These are phyloP conservation scores for Leptodactylus fallax DNA, from an alignment of 2,797 vertebrate genomes.

Conservation along the genomic window DNA sequence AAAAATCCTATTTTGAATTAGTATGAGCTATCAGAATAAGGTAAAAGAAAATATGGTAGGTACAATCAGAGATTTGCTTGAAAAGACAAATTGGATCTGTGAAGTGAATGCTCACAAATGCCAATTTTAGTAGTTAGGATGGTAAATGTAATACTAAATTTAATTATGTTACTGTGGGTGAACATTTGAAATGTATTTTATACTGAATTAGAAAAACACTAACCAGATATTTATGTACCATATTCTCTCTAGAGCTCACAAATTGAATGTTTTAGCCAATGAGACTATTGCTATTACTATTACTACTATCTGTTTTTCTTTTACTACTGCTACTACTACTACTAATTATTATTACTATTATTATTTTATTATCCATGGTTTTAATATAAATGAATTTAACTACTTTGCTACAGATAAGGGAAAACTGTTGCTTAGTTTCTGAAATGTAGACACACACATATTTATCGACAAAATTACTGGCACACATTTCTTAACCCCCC, in stretches of 20 bases:
- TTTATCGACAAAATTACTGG: too few species aligned
- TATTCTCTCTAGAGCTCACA: not conserved
- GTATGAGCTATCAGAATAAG: constrained; percentile 40
- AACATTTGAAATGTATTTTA: constrained; percentile 47
- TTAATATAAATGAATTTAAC: too few species aligned
- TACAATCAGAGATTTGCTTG: constrained; percentile 56
- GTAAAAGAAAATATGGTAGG: constrained; percentile 52
- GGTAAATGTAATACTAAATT: constrained; percentile 39
- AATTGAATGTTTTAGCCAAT: not conserved
- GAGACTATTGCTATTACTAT: not conserved
- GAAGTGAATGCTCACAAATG: constrained; percentile 55
- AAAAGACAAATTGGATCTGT: constrained; percentile 54
- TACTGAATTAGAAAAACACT: not conserved
- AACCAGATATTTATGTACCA: not conserved
- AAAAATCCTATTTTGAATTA: constrained; percentile 61
- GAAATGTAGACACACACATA: too few species aligned
- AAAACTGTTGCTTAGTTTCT: too few species aligned
- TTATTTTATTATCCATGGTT: too few species aligned
- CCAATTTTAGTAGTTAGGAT: constrained; percentile 53
- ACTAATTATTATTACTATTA: too few species aligned
- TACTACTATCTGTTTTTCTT: too few species aligned
- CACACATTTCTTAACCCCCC: too few species aligned
- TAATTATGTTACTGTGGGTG: constrained; percentile 48
- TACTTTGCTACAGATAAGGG: too few species aligned
- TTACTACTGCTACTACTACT: too few species aligned